phyloP scores from a whole-genome alignment of 2,888 invertebrate species.

The Papilio gigon region DNA sequence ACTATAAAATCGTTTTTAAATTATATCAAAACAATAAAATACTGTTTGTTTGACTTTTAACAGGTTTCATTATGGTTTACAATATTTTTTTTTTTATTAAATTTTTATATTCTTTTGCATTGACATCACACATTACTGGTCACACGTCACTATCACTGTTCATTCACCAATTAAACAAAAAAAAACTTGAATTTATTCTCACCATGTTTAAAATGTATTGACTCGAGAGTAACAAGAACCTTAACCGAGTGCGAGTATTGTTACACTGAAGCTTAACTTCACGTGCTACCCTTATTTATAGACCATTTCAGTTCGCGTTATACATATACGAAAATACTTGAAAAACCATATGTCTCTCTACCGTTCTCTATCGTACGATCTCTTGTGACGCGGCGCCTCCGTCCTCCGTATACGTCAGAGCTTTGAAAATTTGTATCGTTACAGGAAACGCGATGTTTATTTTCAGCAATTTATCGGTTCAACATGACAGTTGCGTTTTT shows the following conservation, averaged over 20 bases:
- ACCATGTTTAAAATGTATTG: conserved; percentile 71
- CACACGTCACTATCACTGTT: conserved; percentile 46
- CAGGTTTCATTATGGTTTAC: too few species aligned
- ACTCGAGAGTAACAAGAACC: conserved; percentile 78
- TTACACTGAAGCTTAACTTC: conserved; percentile 77
- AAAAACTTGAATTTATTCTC: conserved; percentile 60
- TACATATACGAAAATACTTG: conserved; percentile 79
- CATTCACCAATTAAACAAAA: conserved; percentile 10
- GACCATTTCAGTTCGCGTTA: conserved; percentile 63
- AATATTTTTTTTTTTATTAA: background rate
- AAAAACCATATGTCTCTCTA: conserved; percentile 65
- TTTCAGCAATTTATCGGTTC: conserved; percentile 55
- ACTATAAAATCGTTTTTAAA: too few species aligned
- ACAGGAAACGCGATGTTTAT: conserved; percentile 58
- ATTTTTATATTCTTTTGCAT: background rate
- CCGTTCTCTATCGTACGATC: conserved; percentile 54
- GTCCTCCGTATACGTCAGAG: conserved; percentile 55
- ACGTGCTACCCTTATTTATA: conserved; percentile 79
- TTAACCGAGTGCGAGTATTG: conserved; percentile 81
- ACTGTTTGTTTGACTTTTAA: too few species aligned
- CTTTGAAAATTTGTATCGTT: conserved; percentile 56
- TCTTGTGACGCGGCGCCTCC: conserved; percentile 46
- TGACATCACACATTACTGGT: conserved; percentile 42
- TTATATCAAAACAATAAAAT: too few species aligned
- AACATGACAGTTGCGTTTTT: conserved; percentile 40